Evolutionary conservation across 2,888 invertebrate genomes (phyloP), one percentile per base, ranked within the genome.

Genomic region (Stomorhina lunata): DNA sequence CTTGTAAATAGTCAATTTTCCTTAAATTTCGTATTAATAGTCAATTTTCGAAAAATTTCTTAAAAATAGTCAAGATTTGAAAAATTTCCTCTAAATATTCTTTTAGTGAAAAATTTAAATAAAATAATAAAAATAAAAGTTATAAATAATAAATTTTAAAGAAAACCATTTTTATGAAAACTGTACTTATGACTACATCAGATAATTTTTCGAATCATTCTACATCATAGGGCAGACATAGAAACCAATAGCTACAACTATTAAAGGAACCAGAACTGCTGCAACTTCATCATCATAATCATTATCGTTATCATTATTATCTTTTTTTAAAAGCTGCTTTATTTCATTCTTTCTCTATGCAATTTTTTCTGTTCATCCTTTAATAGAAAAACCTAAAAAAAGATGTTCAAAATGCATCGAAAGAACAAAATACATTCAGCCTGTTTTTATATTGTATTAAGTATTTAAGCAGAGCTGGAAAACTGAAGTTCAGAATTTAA

Each of bases 141-240:
- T 10, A 37, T 37, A 37, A 43, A 43, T 43, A 43, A 43, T 17
- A 17, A 43, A 43, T 43, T 43, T 43, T 43, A 43, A 17, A 43
- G 43, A 9, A 17, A 43, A 43, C 17, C 15, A 17, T 43, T 43
- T 43, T 43, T n/a, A 48, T 20, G 48, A 66, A 27, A 66, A 66
- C 48, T 50, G 48, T 50, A 66, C 66, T 34, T 34, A 50, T 37
- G 48, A 32, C n/a, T n/a, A n/a, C 43, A 68, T 48, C 15, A 37
- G 34, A 34, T 50, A 43, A n/a, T n/a, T n/a, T n/a, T n/a, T n/a
- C 22, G 12, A 12, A 6, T 9, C 37, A 50, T 53, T 37, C 53
- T 53, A 68, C 66, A 66, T 66, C 50, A 50, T 34, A 68, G n/a
- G n/a, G n/a, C n/a, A n/a, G n/a, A 68, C 53, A 53, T 22, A 27